phyloP scores from a whole-genome alignment of 2,113 vertebrate genomes.

The Bos indicus region DNA sequence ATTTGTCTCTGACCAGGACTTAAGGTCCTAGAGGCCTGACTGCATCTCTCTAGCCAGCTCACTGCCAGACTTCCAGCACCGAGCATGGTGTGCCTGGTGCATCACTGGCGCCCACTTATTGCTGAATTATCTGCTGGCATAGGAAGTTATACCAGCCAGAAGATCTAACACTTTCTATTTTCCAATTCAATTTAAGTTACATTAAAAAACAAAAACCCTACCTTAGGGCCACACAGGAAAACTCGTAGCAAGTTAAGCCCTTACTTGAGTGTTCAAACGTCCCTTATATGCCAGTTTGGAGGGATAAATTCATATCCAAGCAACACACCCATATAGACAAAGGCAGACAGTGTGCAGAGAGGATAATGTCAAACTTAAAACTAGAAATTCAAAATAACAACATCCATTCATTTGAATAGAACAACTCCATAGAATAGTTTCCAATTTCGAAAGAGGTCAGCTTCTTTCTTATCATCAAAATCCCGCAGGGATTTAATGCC shows the following conservation, averaged over 20 bases:
- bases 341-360: background rate
- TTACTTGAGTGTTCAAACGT: background rate
- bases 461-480: conserved; percentile 66
- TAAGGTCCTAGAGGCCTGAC: background rate
- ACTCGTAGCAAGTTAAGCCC: background rate
- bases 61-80: background rate
- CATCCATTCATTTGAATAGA: background rate
- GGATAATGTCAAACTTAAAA: conserved; percentile 2
- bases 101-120: background rate
- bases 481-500: conserved; percentile 72
- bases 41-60: background rate
- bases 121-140: background rate
- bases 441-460: conserved; percentile 55
- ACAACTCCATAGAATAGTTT: background rate
- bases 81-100: background rate
- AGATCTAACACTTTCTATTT: background rate
- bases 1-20: background rate
- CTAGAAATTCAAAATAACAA: background rate
- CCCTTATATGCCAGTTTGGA: background rate
- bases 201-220: background rate
- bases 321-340: background rate
- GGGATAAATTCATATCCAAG: background rate
- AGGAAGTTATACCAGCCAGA: background rate
- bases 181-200: background rate
- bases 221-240: background rate